Conservation (phyloP, 2,113 vertebrate species). For the Tricholaema leucomelas region DNA sequence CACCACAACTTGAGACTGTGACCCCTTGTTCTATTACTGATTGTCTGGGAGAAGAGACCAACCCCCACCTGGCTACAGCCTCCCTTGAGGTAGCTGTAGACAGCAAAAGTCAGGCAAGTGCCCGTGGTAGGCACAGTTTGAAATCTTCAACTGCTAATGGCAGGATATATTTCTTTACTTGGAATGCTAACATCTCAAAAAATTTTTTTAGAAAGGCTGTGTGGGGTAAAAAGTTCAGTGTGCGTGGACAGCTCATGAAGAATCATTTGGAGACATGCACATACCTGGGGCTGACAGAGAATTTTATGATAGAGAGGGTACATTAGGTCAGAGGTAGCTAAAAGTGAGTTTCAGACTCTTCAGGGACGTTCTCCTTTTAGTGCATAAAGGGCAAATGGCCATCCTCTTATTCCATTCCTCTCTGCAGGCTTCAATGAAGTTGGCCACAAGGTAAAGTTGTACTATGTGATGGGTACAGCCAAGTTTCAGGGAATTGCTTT, state of each 20-base stretch:
- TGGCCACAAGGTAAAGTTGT: conserved; percentile 3
- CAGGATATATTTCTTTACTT: background rate
- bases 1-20: too few species aligned
- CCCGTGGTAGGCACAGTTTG: conserved; percentile 2
- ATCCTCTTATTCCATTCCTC: conserved; percentile 11
- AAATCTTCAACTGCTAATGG: background rate
- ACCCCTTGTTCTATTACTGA: too few species aligned
- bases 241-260: background rate
- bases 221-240: background rate
- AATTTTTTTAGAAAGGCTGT: background rate
- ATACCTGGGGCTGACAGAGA: background rate
- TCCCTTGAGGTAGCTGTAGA: too few species aligned
- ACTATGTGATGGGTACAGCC: background rate
- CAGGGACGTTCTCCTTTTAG: conserved; percentile 18
- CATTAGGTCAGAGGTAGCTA: conserved; percentile 48
- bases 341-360: conserved; percentile 15
- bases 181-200: background rate
- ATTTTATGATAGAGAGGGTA: background rate
- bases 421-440: conserved; percentile 36
- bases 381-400: conserved; percentile 42
- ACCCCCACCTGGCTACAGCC: too few species aligned
- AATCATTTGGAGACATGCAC: background rate
- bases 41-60: too few species aligned
- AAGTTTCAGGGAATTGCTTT: background rate
- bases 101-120: conserved; percentile 1